These are phyloP conservation scores for Charina bottae DNA, from an alignment of 2,113 vertebrate genomes.

Conservation along the genomic window DNA sequence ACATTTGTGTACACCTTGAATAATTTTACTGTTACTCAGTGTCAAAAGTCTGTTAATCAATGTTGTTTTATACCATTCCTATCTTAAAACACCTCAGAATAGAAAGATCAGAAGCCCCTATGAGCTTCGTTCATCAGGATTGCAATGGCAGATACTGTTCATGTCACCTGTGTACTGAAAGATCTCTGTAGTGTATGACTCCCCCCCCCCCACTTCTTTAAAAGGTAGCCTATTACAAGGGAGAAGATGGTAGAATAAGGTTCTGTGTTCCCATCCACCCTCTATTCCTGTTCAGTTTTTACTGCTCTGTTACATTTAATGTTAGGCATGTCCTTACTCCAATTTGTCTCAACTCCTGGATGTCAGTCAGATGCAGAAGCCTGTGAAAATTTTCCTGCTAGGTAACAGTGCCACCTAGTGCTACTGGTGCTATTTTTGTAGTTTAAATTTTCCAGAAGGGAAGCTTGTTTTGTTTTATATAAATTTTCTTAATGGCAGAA, in stretches of 20 bases:
- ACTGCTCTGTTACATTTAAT: not conserved
- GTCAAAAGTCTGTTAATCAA: not conserved
- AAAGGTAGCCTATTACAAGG: not conserved
- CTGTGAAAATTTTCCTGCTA: not conserved
- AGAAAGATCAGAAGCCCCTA: not conserved
- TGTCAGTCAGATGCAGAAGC: not conserved
- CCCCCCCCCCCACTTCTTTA: not conserved
- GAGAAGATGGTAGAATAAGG: not conserved
- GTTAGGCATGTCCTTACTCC: not conserved
- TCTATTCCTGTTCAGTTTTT: not conserved
- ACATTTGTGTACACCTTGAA: not conserved
- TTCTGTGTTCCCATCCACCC: not conserved
- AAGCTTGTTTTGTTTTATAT: not conserved
- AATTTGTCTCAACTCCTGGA: not conserved
- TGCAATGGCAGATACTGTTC: not conserved
- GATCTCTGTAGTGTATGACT: not conserved
- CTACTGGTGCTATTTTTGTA: slow-evolving; percentile 31
- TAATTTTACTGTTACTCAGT: not conserved
- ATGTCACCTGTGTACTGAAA: not conserved
- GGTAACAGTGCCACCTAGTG: slow-evolving; percentile 69
- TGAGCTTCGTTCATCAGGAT: not conserved
- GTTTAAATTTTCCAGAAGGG: not conserved
- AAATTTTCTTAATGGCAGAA: not conserved
- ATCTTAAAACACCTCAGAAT: not conserved
- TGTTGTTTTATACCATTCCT: not conserved